These are phyloP conservation scores for Panzeria rudis DNA, from an alignment of 2,888 invertebrate genomes.

Conservation along the genomic window DNA sequence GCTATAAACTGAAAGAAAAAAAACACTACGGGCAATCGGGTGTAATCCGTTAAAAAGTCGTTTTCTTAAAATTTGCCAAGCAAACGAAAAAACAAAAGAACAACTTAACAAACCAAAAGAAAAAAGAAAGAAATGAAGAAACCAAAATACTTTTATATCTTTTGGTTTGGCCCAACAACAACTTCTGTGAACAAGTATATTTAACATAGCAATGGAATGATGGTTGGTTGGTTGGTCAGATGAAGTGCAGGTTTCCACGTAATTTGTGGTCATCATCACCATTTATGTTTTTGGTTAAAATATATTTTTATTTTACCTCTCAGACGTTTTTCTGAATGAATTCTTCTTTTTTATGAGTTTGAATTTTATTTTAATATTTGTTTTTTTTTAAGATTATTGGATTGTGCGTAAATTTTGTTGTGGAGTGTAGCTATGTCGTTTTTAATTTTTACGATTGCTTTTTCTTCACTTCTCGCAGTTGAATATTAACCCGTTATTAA, in stretches of 20 bases:
- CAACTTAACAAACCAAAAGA: not conserved
- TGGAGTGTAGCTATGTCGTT: not conserved
- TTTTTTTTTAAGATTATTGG: conserved; percentile 10
- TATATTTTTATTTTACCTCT: not conserved
- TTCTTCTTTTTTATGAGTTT: conserved; percentile 10
- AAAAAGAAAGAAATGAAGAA: not conserved
- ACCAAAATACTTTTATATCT: not conserved
- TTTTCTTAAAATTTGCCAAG: conserved; percentile 31
- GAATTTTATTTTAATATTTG: conserved; percentile 9
- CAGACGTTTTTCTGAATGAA: conserved; percentile 49
- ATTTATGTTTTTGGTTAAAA: conserved; percentile 40
- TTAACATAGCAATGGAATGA: not conserved
- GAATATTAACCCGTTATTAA: conserved; percentile 29
- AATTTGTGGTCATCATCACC: conserved; percentile 59
- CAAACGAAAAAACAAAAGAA: conserved; percentile 4
- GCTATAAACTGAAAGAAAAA: not conserved
- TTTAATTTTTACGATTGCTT: not conserved
- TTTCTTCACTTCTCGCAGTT: not conserved
- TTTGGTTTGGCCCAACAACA: conserved; percentile 12
- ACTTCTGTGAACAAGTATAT: not conserved
- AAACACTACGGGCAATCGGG: conserved; percentile 41
- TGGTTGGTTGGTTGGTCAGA: not conserved
- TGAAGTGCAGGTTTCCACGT: conserved; percentile 35
- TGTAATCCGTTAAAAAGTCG: conserved; percentile 61
- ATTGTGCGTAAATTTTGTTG: conserved; percentile 15